phyloP scores from a whole-genome alignment of 2,113 vertebrate species.

The Nanger granti region DNA sequence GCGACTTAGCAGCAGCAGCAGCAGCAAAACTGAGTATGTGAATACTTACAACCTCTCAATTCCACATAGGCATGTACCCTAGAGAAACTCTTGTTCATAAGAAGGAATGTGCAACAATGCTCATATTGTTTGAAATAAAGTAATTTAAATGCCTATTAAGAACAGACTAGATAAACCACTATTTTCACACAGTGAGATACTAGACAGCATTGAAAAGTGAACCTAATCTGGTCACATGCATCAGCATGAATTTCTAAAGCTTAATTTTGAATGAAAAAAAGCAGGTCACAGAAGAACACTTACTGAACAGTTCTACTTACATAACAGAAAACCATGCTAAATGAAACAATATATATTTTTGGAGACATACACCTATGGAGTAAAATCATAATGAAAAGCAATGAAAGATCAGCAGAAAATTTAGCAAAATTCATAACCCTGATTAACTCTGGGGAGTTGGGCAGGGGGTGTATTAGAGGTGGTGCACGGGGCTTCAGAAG shows the following conservation, averaged over 20 bases:
- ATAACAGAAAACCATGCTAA: background rate
- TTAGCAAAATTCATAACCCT: background rate
- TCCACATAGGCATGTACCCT: background rate
- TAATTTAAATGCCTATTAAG: background rate
- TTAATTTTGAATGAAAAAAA: background rate
- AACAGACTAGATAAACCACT: background rate
- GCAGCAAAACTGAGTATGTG: background rate
- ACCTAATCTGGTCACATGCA: background rate
- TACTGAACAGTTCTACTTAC: background rate
- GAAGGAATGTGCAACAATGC: background rate
- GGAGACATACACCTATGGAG: background rate
- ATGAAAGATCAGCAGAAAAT: background rate
- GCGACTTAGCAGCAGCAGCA: too few species aligned
- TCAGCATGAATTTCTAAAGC: background rate
- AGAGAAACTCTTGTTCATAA: background rate
- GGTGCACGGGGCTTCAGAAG: background rate
- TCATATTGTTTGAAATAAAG: background rate
- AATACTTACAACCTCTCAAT: background rate
- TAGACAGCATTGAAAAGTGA: background rate
- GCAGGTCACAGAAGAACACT: background rate
- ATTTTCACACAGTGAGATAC: background rate
- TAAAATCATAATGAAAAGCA: background rate
- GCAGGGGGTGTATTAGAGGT: background rate
- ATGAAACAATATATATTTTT: background rate
- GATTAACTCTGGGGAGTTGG: background rate